A percentile compares a stretch with the other conserved stretches of the same genome.
These are phyloP conservation scores for Cherax destructor DNA, from an alignment of 1,140 invertebrate species.

Conservation along the genomic window DNA sequence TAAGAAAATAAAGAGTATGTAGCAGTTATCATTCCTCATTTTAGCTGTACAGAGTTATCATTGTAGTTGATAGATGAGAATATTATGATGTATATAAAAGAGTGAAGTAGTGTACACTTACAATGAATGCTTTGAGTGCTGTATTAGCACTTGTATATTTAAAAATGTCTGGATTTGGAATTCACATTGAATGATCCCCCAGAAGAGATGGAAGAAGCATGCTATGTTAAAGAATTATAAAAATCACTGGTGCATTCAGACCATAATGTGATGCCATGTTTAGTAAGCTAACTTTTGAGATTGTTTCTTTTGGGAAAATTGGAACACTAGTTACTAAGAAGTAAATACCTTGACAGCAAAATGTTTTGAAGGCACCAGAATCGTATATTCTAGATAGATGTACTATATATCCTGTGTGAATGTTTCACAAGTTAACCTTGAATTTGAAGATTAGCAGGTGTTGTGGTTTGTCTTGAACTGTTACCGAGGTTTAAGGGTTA, in stretches of 20 bases:
- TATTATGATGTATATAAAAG: neutral
- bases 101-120: neutral
- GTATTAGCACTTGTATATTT: neutral
- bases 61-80: neutral
- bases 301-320: neutral
- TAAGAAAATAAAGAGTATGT: neutral
- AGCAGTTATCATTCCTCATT: neutral
- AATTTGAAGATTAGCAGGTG: no score
- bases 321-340: neutral
- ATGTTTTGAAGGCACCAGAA: neutral
- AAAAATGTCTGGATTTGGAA: neutral
- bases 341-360: neutral
- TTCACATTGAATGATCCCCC: constrained; percentile 4
- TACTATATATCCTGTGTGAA: neutral
- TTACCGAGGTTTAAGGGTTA: no score
- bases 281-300: no score
- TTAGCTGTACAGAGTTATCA: neutral
- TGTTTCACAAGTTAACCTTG: no score
- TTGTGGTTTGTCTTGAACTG: no score
- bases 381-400: neutral
- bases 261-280: neutral
- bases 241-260: neutral
- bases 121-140: neutral
- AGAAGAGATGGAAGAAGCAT: neutral
- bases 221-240: neutral